A percentile compares a stretch with the other conserved stretches of the same genome.
phyloP scores from a whole-genome alignment of 2,888 invertebrate genomes.

The Phlogophora meticulosa region DNA sequence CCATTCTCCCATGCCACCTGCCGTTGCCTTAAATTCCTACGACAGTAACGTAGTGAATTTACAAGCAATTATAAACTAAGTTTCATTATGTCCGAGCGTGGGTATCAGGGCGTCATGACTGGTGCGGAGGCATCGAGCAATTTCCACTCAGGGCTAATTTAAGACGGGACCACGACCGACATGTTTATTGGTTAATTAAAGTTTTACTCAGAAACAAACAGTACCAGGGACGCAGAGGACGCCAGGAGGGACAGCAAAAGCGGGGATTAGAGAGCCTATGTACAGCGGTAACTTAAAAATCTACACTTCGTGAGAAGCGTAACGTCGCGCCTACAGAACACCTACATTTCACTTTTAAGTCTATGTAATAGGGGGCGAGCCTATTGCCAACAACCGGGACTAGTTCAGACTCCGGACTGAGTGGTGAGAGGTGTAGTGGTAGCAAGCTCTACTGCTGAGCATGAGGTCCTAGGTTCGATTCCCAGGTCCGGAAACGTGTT shows the following conservation, averaged over 20 bases:
- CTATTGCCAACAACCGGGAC: no score
- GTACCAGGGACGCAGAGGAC: conserved; percentile 72
- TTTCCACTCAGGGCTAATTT: conserved; percentile 82
- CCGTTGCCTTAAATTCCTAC: conserved; percentile 55
- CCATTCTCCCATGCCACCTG: conserved; percentile 28
- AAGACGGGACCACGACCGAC: conserved; percentile 85
- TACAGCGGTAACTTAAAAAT: neutral
- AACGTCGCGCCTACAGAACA: no score
- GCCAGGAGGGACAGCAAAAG: conserved; percentile 73
- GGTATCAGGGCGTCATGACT: conserved; percentile 71
- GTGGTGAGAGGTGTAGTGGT: no score
- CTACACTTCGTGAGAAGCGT: neutral
- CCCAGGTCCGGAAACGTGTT: no score
- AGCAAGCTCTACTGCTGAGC: no score
- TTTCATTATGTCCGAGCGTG: conserved; percentile 63
- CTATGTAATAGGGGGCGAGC: no score
- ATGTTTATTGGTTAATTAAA: conserved; percentile 91
- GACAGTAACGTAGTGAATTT: conserved; percentile 64
- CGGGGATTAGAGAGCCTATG: conserved; percentile 18
- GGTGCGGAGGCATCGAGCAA: conserved; percentile 71
- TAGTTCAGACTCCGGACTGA: no score
- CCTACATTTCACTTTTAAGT: no score
- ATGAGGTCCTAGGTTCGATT: no score
- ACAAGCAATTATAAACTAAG: conserved; percentile 68
- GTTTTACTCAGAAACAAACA: conserved; percentile 89